Evolutionary conservation across 2,113 vertebrate species (phyloP), one percentile per base, ranked within the genome.

Genomic region (Caretta caretta): DNA sequence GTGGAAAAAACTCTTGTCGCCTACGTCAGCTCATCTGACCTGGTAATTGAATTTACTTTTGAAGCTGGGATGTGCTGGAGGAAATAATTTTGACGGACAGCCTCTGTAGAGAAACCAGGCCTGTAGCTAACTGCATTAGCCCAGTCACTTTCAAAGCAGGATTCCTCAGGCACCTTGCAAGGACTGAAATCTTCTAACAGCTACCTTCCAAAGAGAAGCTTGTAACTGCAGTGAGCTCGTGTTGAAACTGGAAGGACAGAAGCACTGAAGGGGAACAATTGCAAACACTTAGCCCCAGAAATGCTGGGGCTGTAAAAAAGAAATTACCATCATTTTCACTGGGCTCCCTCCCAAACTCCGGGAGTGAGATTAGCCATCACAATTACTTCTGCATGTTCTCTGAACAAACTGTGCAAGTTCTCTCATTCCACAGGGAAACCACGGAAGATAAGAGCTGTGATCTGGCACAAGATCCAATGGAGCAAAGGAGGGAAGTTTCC

Each of bases 351-450:
- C 91, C 93, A 95, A 10, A 50, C 80, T 12, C 11, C 22, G 29
- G 83, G 31, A 83, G 78, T 69, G 49, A 79, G 84, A 79, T 3
- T 6, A 89, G 31, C 54, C 85, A 90, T 93, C 24, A 88, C 93
- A 93, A 84, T 88, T 88, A 88, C 93, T 96, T 88, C 85, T 95
- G 46, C 62, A 56, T 84, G 83, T 89, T 85, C 87, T 29, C 89
- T 1, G 90, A 95, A 91, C 93, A 94, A 87, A 89, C 93, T 95
- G 96, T 48, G 75, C 46, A 95, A 86, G 95, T 97, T 97, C 95
- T 19, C 75, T 96, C 59, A 92, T 93, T 88, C 85, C 0, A 0
- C 69, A 81, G 88, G 84, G 49, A 48, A 29, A 59, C 84, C 81
- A 13, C 72, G 50, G 86, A 38, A 97, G 96, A 97, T 96, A 95